Evolutionary conservation across 2,888 invertebrate species (phyloP).

Genomic region (Temnothorax unifasciatus): DNA sequence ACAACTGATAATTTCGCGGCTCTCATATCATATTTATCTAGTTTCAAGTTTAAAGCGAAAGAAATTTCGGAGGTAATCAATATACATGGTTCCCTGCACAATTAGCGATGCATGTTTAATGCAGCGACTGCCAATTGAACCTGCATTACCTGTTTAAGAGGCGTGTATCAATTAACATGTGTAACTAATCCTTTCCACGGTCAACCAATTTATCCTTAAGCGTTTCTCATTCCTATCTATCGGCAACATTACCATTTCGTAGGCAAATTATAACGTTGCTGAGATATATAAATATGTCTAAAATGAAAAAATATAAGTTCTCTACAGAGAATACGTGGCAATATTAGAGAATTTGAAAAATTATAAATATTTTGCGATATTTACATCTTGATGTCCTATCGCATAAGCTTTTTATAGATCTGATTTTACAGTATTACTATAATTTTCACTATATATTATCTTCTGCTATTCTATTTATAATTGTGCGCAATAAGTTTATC

Average conservation of each 20-base stretch:
- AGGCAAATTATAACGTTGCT: neutral
- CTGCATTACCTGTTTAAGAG: neutral
- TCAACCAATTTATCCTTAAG: neutral
- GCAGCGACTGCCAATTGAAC: neutral
- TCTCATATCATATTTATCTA: neutral
- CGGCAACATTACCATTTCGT: neutral
- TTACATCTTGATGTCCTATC: neutral
- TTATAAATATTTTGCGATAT: neutral
- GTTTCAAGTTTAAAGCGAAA: neutral
- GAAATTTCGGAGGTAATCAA: neutral
- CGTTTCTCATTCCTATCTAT: slow-evolving; percentile 2
- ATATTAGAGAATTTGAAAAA: neutral
- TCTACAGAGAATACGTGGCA: neutral
- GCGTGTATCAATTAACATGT: neutral
- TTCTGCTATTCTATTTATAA: neutral
- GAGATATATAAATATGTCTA: neutral
- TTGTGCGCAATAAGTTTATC: neutral
- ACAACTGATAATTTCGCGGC: neutral
- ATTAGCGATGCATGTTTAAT: neutral
- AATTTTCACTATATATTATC: neutral
- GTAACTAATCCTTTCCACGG: neutral
- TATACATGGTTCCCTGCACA: neutral
- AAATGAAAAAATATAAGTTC: neutral
- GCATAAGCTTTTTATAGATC: neutral
- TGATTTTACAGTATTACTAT: neutral